Conservation (phyloP, 2,113 vertebrate genomes). For the Chinchilla lanigera region DNA sequence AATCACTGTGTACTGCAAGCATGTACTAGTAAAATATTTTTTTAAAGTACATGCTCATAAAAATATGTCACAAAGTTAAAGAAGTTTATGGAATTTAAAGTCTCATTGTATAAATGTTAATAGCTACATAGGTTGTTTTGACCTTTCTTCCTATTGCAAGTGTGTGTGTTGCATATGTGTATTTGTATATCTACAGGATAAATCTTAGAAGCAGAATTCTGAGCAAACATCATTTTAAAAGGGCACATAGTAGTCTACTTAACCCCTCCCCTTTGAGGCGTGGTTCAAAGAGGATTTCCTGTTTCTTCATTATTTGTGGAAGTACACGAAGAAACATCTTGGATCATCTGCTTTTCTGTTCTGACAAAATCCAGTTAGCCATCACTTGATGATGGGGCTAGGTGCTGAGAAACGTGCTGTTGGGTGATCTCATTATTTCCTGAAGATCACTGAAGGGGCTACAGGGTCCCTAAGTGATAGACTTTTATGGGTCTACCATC, state of each 20-base stretch:
- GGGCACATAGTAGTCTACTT: not conserved
- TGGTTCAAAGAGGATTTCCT: not conserved
- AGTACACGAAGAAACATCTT: not conserved
- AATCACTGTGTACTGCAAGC: not conserved
- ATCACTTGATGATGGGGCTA: not conserved
- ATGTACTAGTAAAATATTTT: not conserved
- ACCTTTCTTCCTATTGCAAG: not conserved
- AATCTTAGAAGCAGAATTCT: constrained; percentile 48
- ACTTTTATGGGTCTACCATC: not conserved
- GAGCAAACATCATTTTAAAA: not conserved
- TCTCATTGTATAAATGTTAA: not conserved
- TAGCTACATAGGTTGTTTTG: not conserved
- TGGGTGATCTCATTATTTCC: not conserved
- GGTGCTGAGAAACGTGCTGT: not conserved
- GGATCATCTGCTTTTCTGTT: not conserved
- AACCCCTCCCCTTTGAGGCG: not conserved
- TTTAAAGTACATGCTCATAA: not conserved
- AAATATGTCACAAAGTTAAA: not conserved
- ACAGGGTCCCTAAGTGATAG: not conserved
- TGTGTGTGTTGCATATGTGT: not conserved
- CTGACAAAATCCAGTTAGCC: not conserved
- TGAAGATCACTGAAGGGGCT: not conserved
- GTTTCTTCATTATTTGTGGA: not conserved
- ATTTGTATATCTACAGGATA: not conserved
- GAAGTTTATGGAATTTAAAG: constrained; percentile 12